A percentile compares a stretch with the other conserved stretches of the same genome.
phyloP scores from a whole-genome alignment of 2,888 invertebrate species.

The Hyles lineata region DNA sequence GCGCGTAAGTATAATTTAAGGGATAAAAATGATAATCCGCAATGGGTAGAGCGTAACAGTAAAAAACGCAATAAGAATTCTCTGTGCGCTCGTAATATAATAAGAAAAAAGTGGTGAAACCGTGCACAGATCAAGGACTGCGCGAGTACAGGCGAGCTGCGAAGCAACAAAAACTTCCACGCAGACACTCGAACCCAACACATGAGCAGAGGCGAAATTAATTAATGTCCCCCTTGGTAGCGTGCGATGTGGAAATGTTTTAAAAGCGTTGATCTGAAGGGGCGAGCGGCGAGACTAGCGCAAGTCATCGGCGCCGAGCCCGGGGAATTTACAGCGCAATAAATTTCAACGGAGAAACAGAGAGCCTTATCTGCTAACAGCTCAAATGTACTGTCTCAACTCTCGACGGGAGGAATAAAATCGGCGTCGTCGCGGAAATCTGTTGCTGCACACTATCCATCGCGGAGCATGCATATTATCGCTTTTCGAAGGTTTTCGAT shows the following conservation, averaged over 20 bases:
- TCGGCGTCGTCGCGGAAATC: constrained; percentile 34
- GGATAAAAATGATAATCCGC: constrained; percentile 8
- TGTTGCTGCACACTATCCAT: constrained; percentile 32
- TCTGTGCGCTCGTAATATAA: not conserved
- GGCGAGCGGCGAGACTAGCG: constrained; percentile 55
- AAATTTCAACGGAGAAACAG: constrained; percentile 73
- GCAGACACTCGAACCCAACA: constrained; percentile 68
- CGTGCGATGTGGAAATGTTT: constrained; percentile 63
- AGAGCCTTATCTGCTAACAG: constrained; percentile 75
- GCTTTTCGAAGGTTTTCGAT: constrained; percentile 1
- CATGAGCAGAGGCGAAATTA: constrained; percentile 74
- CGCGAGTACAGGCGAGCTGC: constrained; percentile 30
- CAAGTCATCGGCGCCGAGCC: constrained; percentile 72
- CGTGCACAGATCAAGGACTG: constrained; percentile 34
- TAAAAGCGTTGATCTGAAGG: constrained; percentile 66
- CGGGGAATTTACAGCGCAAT: constrained; percentile 74
- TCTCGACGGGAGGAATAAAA: constrained; percentile 1
- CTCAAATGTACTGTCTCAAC: constrained; percentile 60
- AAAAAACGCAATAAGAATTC: constrained; percentile 3
- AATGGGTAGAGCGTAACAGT: not conserved
- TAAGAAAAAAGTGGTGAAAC: constrained; percentile 30
- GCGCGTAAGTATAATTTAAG: not conserved
- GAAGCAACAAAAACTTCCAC: constrained; percentile 57
- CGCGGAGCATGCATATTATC: not conserved
- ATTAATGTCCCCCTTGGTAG: constrained; percentile 74